Base-by-base conservation (phyloP, 37 sponge, comb jelly and placozoan species). In the Spongilla lacustris region DNA sequence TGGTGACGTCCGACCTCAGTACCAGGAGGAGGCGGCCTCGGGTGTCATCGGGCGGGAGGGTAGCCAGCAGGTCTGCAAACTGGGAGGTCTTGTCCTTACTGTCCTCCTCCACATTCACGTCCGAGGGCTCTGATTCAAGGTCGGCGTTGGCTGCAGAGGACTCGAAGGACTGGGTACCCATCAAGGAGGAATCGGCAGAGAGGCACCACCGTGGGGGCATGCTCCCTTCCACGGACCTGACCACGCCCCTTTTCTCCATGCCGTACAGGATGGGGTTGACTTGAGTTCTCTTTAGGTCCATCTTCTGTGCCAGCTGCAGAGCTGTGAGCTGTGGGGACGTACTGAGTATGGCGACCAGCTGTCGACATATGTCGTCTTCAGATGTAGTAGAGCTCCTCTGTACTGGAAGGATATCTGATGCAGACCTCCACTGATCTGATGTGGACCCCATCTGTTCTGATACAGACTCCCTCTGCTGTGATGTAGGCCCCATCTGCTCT, bases 211-310 rank as follows among this genome's bases (percentile, higher is more conserved):
- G 2, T 12, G 88, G 87, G 21, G 94, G 90, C 11, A 77, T 69
- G 5, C 32, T 27, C 10, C 38, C 31, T 21, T 80, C 73, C 6
- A 25, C 36, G 11, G 74, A 25, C 25, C 28, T 26, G n/a, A 90
- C 80, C 31, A 75, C 35, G 33, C 92, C 90, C 27, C 79, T 69
- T 23, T 83, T 85, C 80, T 86, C 84, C 84, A 95, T 37, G 14
- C 31, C 79, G 69, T 89, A 86, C 32, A 95, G 82, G 13, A 66
- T 21, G 26, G 85, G 82, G 17, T 91, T 88, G 41, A 95, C 85
- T 5, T 82, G 68, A 9, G 25, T 50, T 69, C 70, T 75, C 78
- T 29, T 79, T 46, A 36, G 35, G 14, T 72, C 75, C 24, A 36
- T 25, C 34, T 68, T 34, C 70, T 69, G 37, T 78, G 37, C 78